A percentile compares a stretch with the other conserved stretches of the same genome.
Conservation (phyloP, 2,797 vertebrate species). For the Enteromius treurensis region DNA sequence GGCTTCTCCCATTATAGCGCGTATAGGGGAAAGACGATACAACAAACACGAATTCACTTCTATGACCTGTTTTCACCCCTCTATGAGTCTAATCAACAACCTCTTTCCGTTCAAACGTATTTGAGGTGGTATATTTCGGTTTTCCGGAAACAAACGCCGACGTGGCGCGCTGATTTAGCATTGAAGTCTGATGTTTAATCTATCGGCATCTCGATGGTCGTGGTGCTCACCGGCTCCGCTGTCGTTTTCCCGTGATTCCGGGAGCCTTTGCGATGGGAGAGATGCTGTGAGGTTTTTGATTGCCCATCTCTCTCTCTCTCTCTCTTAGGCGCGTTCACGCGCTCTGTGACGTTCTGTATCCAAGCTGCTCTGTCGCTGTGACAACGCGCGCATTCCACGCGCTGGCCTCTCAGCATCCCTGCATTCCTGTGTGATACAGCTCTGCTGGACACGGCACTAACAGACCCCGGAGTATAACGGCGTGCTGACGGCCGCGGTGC, state of each 20-base stretch:
- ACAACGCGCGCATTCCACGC: slow-evolving; percentile 72
- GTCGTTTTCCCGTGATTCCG: slow-evolving; percentile 43
- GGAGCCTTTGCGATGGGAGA: slow-evolving; percentile 45
- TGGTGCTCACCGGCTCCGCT: slow-evolving; percentile 26
- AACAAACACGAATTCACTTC: not conserved
- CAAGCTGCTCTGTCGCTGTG: slow-evolving; percentile 72
- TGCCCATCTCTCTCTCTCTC: slow-evolving; percentile 44
- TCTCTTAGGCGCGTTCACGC: slow-evolving; percentile 49
- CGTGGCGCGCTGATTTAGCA: not conserved
- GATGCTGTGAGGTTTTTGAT: slow-evolving; percentile 61
- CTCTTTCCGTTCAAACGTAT: slow-evolving; percentile 40
- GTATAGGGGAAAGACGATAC: not conserved
- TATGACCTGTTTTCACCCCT: not conserved
- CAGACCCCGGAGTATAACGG: not conserved
- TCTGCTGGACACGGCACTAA: not conserved
- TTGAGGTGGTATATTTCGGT: slow-evolving; percentile 29
- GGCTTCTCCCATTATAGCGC: slow-evolving; percentile 43
- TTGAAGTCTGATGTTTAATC: not conserved
- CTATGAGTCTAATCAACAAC: not conserved
- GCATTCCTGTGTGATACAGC: slow-evolving; percentile 12
- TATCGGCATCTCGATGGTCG: not conserved
- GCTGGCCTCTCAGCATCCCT: slow-evolving; percentile 35
- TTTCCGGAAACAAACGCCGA: not conserved
- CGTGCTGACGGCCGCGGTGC: not conserved
- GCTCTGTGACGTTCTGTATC: slow-evolving; percentile 70